Evolutionary conservation across 92 coral and sea anemone genomes (phyloP), one percentile per base, ranked within the genome.

Genomic region (Hydrozoanthus gracilis): DNA sequence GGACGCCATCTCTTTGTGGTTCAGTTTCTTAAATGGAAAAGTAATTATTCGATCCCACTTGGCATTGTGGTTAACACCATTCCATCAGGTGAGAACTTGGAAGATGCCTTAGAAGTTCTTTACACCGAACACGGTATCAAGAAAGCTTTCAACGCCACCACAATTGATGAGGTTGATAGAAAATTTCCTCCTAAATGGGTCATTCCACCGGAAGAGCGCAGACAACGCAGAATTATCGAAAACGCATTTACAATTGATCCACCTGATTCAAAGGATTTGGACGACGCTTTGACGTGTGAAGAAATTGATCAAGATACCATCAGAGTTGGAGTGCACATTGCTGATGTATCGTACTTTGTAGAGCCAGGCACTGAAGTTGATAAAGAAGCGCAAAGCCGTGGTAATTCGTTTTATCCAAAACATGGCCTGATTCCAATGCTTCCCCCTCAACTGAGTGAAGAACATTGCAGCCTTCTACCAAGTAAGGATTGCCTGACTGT

Each of bases 171-270:
- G 62, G 90, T 91, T 7, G 62, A 44, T 6, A 71, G 86, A 11
- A 83, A 45, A 2, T 88, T 78, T 55, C 92, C 94, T 15, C 51
- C 78, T 47, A 74, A 78, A 11, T 89, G 94, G 95, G 56, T 48
- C 35, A 82, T 95, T 68, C 98, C 99, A 9, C 55, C 44, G 14
- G 39, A 20, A 3, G 99, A 96, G 74, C 69, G 62, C 76, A 35
- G 73, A 0, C 60, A 50, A 39, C 92, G 98, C 13, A 50, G 13
- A 18, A 75, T 2, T 68, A 78, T 94, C 13, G 17, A 5, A 0
- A 83, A 77, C 11, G 98, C 96, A n/a, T 84, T 96, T 70, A 96
- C 99, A 8, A 92, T 96, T 76, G 99, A 96, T 84, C 99, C 98
- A 62, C 91, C 89, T 0, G 77, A 60, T 11, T 89, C 98, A 17